Base-by-base conservation (phyloP, 2,888 invertebrate genomes). In the Plebejus anna region DNA sequence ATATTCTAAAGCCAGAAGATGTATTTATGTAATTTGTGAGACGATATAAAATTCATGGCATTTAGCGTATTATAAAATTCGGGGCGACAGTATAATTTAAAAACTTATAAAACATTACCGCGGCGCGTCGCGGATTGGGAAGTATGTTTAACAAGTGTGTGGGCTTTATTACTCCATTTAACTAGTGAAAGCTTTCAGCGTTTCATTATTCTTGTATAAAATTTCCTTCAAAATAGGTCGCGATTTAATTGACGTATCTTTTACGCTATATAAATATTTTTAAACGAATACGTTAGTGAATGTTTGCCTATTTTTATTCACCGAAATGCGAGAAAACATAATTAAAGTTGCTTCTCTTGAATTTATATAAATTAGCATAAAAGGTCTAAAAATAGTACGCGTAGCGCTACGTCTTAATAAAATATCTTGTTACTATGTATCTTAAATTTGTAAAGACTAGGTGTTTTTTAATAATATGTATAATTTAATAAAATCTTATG, bases 141-240 rank as follows among this genome's bases (percentile, higher is more conserved):
- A 71, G 38, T 71, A 22, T 42, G 38, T 71, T 42, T n/a, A 22
- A 71, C 42, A 71, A 71, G 38, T 71, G 71, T 71, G 71, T 71
- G 71, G 71, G 42, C 22, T 71, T 71, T 71, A 71, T 38, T 71
- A 71, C 42, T 71, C 71, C 28, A 71, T 42, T 42, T 71, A n/a
- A 71, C 42, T 71, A 9, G 42, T 71, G 71, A 73, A 73, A 73
- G 55, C 73, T 73, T 73, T 73, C 16, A 73, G 32, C 55, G 36
- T 55, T 73, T 73, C 51, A 73, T 73, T 73, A 55, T 11, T 42
- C 22, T 42, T 22, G 16, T 73, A 73, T 51, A 73, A 73, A 73
- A 55, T 73, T 16, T 55, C 7, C 5, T 55, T 47, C 7, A 13
- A 73, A 73, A 73, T 55, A 55, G 73, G 73, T 73, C 73, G n/a